phyloP scores from a whole-genome alignment of 2,888 invertebrate genomes.

The Agrochola macilenta region DNA sequence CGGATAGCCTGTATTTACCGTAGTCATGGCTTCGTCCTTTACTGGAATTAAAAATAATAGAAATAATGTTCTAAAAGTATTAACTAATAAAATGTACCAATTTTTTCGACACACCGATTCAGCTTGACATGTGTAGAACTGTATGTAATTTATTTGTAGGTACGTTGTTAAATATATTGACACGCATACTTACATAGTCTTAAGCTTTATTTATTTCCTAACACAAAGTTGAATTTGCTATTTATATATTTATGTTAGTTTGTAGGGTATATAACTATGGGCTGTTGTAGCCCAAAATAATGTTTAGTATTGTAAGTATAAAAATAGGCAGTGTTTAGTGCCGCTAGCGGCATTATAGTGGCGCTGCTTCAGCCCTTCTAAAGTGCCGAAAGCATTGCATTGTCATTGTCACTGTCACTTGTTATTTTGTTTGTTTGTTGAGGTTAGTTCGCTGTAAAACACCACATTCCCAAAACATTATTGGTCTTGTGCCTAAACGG shows the following conservation, averaged over 20 bases:
- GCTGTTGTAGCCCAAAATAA: neutral
- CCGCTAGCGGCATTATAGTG: too few species aligned
- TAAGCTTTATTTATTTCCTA: neutral
- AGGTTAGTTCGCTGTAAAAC: too few species aligned
- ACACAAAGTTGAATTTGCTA: neutral
- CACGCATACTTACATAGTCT: neutral
- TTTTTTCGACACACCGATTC: neutral
- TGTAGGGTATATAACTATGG: neutral
- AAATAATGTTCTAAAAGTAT: neutral
- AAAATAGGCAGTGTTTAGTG: too few species aligned
- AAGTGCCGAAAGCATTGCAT: too few species aligned
- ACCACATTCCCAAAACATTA: too few species aligned
- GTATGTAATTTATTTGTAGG: neutral
- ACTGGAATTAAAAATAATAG: slow-evolving; percentile 14
- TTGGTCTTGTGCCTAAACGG: too few species aligned
- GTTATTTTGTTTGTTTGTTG: too few species aligned
- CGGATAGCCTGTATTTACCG: neutral
- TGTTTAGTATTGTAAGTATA: neutral
- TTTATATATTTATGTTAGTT: neutral
- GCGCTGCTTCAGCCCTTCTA: too few species aligned
- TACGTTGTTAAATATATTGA: neutral
- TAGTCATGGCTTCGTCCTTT: neutral
- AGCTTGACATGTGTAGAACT: too few species aligned
- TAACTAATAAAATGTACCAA: neutral
- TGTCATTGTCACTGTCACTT: too few species aligned